Base-by-base conservation (phyloP, 2,888 invertebrate species). In the Drosophila histrio region DNA sequence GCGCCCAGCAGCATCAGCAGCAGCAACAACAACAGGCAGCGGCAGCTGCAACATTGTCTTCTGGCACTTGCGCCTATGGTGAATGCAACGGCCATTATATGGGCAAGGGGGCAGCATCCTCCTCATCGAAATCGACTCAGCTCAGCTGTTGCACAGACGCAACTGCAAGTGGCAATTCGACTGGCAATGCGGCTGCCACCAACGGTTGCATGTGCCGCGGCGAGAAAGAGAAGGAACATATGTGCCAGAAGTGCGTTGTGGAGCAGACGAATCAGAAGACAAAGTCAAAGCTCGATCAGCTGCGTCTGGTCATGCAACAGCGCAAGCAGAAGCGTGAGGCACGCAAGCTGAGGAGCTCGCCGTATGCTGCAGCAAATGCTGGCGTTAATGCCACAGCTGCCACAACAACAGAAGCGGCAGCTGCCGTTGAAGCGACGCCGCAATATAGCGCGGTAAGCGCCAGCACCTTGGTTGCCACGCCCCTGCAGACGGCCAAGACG, bases 271-370 rank as follows among this genome's bases (percentile, higher is more conserved):
- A 96, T 90, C 94, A 94, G 78, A 96, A 96, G 81, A 96, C 96
- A 6, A 95, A 96, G 86, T 95, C 96, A 79, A 98, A 98, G 92
- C 94, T 98, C 91, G 96, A 97, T 89, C 96, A 96, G 75, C 93
- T 98, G 54, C 95, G 97, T 77, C 93, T 96, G 77, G 96, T 97
- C 61, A 96, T 98, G 96, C 97, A 97, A 82, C 97, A 98, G 91
- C 94, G 96, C 85, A 95, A 97, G 72, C 95, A 97, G 73, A 93
- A 96, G 66, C 94, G 97, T 53, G 95, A 96, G 86, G 96, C 95
- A 39, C 94, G 96, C 58, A 95, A 95, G 90, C 92, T 95, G 66
- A 95, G 95, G 89, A 93, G 94, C 2, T 91, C 94, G 47, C 96
- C 96, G 7, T 96, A 96, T 82, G 90, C 73, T 26, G 62, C 73